phyloP scores from a whole-genome alignment of 2,888 invertebrate species.

The Acanthosepion lycidas region DNA sequence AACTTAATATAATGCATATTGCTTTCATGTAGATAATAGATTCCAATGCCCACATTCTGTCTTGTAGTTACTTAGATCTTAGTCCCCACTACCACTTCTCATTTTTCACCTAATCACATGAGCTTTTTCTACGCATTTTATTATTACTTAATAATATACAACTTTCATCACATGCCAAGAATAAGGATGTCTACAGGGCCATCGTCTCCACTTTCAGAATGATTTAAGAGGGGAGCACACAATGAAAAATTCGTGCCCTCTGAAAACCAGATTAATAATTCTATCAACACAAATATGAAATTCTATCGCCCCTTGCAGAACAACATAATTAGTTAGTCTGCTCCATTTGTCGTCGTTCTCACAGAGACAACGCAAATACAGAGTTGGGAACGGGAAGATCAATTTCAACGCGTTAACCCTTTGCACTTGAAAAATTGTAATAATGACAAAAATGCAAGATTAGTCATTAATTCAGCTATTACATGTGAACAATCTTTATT shows the following conservation, averaged over 20 bases:
- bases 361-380: too few relatives aligned
- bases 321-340: neutral
- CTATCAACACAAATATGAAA: neutral
- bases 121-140: neutral
- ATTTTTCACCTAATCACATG: neutral
- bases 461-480: too few relatives aligned
- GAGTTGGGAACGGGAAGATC: neutral
- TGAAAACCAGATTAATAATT: neutral
- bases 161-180: neutral
- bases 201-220: slow-evolving; percentile 14
- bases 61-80: neutral
- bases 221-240: neutral
- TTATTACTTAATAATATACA: neutral
- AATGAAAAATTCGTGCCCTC: neutral
- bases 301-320: neutral
- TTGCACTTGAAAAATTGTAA: neutral
- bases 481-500: too few relatives aligned
- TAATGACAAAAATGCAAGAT: too few relatives aligned
- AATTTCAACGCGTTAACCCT: neutral
- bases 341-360: neutral
- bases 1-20: neutral
- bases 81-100: neutral
- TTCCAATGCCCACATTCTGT: neutral
- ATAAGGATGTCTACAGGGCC: neutral
- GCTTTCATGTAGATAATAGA: neutral